Conservation (phyloP, 2,797 vertebrate genomes). For the Pempheris klunzingeri region DNA sequence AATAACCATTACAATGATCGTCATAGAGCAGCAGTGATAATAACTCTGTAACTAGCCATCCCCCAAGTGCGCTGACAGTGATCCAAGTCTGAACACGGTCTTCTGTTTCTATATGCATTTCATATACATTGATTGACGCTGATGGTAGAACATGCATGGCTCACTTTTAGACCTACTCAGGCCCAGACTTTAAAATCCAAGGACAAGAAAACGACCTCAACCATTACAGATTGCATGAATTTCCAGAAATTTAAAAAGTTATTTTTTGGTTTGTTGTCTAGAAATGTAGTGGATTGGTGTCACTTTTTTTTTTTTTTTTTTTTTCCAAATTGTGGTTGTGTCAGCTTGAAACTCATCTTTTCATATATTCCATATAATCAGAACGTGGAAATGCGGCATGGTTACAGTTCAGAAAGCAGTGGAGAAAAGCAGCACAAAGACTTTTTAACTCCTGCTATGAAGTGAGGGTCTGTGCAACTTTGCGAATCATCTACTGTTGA, state of each 20-base stretch:
- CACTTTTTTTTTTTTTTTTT: background rate
- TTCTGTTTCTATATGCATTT: constrained; percentile 42
- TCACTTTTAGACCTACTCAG: constrained; percentile 75
- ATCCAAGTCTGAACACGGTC: constrained; percentile 41
- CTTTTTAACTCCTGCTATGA: constrained; percentile 43
- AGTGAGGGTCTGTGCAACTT: constrained; percentile 35
- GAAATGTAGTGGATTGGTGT: constrained; percentile 30
- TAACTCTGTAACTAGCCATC: constrained; percentile 56
- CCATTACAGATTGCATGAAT: constrained; percentile 56
- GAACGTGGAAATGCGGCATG: constrained; percentile 25
- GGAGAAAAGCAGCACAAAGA: constrained; percentile 60
- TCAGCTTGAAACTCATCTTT: constrained; percentile 39
- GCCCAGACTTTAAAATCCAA: constrained; percentile 63
- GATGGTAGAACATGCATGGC: constrained; percentile 34
- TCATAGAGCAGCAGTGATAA: constrained; percentile 70
- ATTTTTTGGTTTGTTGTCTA: constrained; percentile 42
- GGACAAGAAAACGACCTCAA: constrained; percentile 68
- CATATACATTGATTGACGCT: constrained; percentile 15
- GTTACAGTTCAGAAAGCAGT: background rate
- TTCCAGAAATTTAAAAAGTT: constrained; percentile 31
- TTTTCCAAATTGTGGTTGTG: constrained; percentile 36
- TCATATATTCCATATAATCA: constrained; percentile 41
- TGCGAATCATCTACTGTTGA: constrained; percentile 62
- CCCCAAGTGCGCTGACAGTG: constrained; percentile 67
- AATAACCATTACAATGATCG: constrained; percentile 72